Conservation (phyloP, 2,113 vertebrate species). For the Nothobranchius furzeri region DNA sequence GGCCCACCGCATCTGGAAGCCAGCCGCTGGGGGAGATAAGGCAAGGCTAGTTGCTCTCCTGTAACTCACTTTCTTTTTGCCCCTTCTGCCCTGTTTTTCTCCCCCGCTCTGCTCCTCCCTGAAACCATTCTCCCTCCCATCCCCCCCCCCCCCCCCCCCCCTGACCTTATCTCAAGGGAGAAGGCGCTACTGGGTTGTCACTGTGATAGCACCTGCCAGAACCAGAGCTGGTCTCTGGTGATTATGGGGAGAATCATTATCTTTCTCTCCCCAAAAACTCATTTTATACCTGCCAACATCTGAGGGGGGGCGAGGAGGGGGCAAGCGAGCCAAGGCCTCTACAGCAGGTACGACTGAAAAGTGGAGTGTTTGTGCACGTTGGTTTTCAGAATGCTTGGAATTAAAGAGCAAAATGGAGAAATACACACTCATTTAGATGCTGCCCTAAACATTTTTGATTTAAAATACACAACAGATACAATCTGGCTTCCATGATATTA, state of each 20-base stretch:
- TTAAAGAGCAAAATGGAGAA: background rate
- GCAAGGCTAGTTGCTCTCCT: constrained; percentile 72
- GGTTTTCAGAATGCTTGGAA: background rate
- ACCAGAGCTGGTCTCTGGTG: constrained; percentile 74
- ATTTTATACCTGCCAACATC: constrained; percentile 79
- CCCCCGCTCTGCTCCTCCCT: constrained; percentile 42
- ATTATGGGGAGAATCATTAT: constrained; percentile 81
- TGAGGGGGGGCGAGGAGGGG: constrained; percentile 38
- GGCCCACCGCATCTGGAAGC: constrained; percentile 75
- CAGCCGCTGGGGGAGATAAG: constrained; percentile 86
- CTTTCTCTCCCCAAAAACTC: constrained; percentile 69
- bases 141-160: constrained; percentile 54
- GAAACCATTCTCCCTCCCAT: constrained; percentile 49
- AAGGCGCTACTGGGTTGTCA: constrained; percentile 82
- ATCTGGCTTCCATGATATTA: too few relatives aligned
- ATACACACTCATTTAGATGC: too few relatives aligned
- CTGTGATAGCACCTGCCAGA: constrained; percentile 79
- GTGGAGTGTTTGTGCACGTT: constrained; percentile 20
- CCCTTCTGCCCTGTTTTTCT: constrained; percentile 53
- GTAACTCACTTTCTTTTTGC: constrained; percentile 61
- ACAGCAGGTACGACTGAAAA: constrained; percentile 60
- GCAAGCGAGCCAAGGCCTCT: constrained; percentile 55
- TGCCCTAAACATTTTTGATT: too few relatives aligned
- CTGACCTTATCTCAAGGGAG: constrained; percentile 84
- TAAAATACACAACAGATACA: too few relatives aligned